A percentile compares a stretch with the other conserved stretches of the same genome.
phyloP scores from a whole-genome alignment of 1,140 invertebrate genomes.

The Trichogramma pretiosum region DNA sequence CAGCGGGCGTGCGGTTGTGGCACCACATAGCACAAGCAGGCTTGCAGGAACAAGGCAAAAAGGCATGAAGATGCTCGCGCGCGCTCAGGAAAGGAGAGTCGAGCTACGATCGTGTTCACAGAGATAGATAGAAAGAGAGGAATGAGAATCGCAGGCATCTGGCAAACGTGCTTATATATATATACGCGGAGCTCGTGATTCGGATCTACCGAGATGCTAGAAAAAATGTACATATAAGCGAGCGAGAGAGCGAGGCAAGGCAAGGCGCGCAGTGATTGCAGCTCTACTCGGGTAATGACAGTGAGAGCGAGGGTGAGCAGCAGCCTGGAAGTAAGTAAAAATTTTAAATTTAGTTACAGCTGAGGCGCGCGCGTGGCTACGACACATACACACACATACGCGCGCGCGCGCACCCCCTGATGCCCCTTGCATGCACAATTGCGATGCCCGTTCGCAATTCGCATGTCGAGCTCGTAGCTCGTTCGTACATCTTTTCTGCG shows the following conservation, averaged over 20 bases:
- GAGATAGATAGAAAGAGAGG: background rate
- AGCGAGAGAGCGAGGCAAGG: too few species aligned
- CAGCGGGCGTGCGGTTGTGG: too few species aligned
- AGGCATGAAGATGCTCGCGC: background rate
- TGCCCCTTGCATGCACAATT: too few species aligned
- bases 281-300: conserved; percentile 46
- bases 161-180: conserved; percentile 1
- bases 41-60: background rate
- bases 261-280: conserved; percentile 41
- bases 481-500: too few species aligned
- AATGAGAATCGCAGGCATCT: conserved; percentile 11
- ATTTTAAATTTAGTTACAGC: conserved; percentile 49
- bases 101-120: background rate
- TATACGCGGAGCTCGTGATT: conserved; percentile 8
- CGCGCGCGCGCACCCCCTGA: too few species aligned
- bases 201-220: too few species aligned
- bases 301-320: conserved; percentile 40
- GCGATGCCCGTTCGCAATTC: too few species aligned
- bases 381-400: conserved; percentile 27
- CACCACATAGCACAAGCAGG: too few species aligned
- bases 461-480: too few species aligned
- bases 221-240: too few species aligned
- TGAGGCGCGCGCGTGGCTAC: conserved; percentile 34
- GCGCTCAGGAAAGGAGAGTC: too few species aligned
- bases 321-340: conserved; percentile 49